Base-by-base conservation (phyloP, 2,888 invertebrate genomes). In the Oscheius sp. region DNA sequence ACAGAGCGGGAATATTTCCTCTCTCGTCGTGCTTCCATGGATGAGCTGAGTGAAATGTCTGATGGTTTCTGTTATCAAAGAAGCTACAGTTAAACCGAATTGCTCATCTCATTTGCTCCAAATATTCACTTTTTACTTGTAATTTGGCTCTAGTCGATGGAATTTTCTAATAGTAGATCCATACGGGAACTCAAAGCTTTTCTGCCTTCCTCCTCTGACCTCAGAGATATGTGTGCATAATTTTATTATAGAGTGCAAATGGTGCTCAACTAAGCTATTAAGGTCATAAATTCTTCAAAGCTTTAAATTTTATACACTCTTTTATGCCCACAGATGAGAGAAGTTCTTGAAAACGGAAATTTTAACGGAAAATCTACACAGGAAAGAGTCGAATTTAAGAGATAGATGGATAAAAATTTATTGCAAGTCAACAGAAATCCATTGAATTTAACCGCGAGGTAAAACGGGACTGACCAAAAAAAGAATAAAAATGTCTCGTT, bases 21-120 rank as follows among this genome's bases (percentile, higher is more conserved):
- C 55, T 80, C 81, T 25, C 71, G 82, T 52, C 71, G 82, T 33
- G 78, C 79, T 1, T 75, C 75, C 17, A 82, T 82, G 81, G 83
- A 83, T 65, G 83, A 82, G 50, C 53, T 79, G n/a, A 52, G 52
- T 5, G 70, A 71, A 25, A 25, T 31, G 23, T 68, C 34, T 31
- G 70, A 37, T 10, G 70, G 57, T 5, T 70, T 65, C 37, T 37
- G 25, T 12, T 70, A 65, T 50, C 33, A 20, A 10, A 45, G 70
- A 8, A 53, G 57, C 34, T 70, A 65, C 57, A 65, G 63, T 25
- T 69, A 64, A n/a, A n/a, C n/a, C n/a, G n/a, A n/a, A 55, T 6
- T n/a, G 27, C 15, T 29, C 15, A 17, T 29, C 12, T 29, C 31
- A 31, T 10, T 6, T 5, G 27, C 15, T 20, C 12, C n/a, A 12